phyloP scores from a whole-genome alignment of 2,888 invertebrate genomes.

The Acheta domesticus region DNA sequence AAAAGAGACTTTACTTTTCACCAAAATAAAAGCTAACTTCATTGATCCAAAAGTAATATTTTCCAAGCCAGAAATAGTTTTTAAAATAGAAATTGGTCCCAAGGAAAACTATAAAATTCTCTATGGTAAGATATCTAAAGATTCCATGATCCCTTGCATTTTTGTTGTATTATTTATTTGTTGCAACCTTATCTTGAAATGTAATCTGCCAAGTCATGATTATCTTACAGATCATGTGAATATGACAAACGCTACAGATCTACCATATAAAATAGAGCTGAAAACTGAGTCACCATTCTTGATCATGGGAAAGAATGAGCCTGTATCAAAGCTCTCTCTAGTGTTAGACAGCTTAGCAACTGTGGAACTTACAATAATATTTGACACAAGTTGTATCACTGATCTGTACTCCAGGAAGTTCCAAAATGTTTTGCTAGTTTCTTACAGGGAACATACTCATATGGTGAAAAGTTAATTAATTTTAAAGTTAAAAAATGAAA shows the following conservation, averaged over 20 bases:
- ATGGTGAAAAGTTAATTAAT: conserved; percentile 40
- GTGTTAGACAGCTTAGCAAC: background rate
- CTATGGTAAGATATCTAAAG: conserved; percentile 46
- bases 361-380: conserved; percentile 12
- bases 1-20: conserved; percentile 54
- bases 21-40: conserved; percentile 55
- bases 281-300: conserved; percentile 53
- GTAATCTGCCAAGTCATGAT: background rate
- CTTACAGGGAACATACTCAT: conserved; percentile 48
- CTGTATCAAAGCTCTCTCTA: background rate
- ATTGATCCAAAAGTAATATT: conserved; percentile 57
- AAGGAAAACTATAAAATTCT: conserved; percentile 51
- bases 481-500: background rate
- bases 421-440: conserved; percentile 43
- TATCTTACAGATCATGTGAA: conserved; percentile 33
- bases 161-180: background rate
- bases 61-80: conserved; percentile 51
- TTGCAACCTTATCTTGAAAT: background rate
- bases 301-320: conserved; percentile 29
- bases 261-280: conserved; percentile 53
- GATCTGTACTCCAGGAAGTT: conserved; percentile 35
- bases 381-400: conserved; percentile 21
- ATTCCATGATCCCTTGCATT: background rate
- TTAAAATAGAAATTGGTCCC: conserved; percentile 53
- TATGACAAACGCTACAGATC: conserved; percentile 36